Conservation (phyloP, 2,797 vertebrate species). For the Cottoperca gobio region DNA sequence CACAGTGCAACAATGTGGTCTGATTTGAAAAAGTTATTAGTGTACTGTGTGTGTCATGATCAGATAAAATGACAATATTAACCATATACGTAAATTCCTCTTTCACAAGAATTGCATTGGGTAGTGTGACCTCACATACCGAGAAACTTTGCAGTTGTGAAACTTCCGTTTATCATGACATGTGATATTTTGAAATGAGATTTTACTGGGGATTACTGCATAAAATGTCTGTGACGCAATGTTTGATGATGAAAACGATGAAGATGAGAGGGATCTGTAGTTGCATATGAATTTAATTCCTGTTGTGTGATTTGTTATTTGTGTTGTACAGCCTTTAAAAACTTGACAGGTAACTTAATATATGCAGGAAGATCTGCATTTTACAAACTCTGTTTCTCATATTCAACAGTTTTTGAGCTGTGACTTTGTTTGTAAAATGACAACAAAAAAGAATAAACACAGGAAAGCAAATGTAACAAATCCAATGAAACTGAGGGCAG, state of each 20-base stretch:
- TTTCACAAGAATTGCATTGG: neutral
- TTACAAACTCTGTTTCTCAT: neutral
- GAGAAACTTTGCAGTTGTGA: constrained; percentile 29
- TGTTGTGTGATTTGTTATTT: neutral
- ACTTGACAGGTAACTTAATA: neutral
- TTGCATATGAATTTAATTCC: neutral
- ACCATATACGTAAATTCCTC: constrained; percentile 39
- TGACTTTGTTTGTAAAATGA: neutral
- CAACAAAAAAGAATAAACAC: neutral
- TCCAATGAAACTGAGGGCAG: constrained; percentile 1
- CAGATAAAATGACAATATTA: neutral
- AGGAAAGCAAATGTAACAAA: neutral
- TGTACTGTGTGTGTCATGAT: neutral
- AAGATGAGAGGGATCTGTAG: neutral
- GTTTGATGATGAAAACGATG: neutral
- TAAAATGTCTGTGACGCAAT: neutral
- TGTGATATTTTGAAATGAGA: constrained; percentile 23
- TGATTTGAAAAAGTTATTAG: neutral
- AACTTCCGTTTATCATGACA: neutral
- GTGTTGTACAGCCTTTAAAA: neutral
- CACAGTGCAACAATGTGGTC: neutral
- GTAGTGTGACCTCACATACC: neutral
- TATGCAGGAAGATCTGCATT: neutral
- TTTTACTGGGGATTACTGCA: neutral
- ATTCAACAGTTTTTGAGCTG: neutral